Evolutionary conservation across 1,140 invertebrate species (phyloP), one percentile per base, ranked within the genome.

Genomic region (Drosophila insularis): DNA sequence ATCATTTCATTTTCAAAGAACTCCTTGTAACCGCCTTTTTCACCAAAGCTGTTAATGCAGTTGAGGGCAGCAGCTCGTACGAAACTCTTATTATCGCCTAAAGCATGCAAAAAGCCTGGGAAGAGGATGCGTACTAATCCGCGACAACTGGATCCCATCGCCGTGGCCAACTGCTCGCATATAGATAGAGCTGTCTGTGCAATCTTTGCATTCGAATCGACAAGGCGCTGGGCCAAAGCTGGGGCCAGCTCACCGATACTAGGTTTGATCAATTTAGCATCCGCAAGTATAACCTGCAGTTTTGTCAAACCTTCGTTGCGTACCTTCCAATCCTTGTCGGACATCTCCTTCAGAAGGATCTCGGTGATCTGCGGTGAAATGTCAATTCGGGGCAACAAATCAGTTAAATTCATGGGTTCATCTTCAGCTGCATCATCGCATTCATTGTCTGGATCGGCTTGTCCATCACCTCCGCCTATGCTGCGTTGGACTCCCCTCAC

Each of bases 291-390:
- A 8, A 54, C 40, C 78, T 92, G 84, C 39, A 92, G 43, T 68
- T 91, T 91, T 17, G 69, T 90, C 2, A 92, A 73, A 6, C 91
- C 91, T 55, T 92, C 91, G 67, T 92, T 92, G n/a, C 91, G 89
- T 60, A 95, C 95, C 93, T 98, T 99, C 98, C 98, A 99, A 91
- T 98, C 98, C 92, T 98, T 99, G 92, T 99, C 98, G 27, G 94
- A 93, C 66, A 99, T 93, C 92, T 98, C 97, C 43, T 94, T 95
- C 0, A 99, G 92, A 0, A 99, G 91, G 0, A 94, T 91, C 66
- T 97, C 96, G 1, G 97, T 98, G 50, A 99, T 96, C 80, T 96
- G 95, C n/a, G 94, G 93, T 68, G 96, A 96, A 59, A 99, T 97
- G 90, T 99, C 98, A 10, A 95, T 94, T 37, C 97, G 92, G 7